Base-by-base conservation (phyloP, 2,113 vertebrate species). In the Corythaeola cristata region DNA sequence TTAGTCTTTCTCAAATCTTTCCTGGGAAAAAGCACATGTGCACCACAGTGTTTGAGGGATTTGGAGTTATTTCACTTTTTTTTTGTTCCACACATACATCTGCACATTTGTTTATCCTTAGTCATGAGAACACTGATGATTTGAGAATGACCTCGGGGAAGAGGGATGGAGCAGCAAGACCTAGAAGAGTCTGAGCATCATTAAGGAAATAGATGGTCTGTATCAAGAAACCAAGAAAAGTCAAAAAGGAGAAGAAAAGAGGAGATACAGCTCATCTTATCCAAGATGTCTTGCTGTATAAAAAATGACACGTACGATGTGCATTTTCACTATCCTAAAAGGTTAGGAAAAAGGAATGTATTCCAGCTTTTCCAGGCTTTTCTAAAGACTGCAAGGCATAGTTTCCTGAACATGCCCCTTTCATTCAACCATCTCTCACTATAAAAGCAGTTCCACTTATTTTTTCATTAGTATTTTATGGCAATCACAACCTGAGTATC, bases 81-180 rank as follows among this genome's bases (percentile, higher is more conserved):
- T 86, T 94, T 50, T 75, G 35, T 69, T 18, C 69, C 80, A 20
- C 22, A 74, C 37, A 49, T 11, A 11, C 49, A 86, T 68, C 56
- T 85, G 69, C 80, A 75, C 58, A 56, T 89, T 96, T 89, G 60
- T 94, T 95, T 93, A 86, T 64, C 66, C 69, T 93, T 75, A 92
- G 86, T 87, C 90, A 78, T 68, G 77, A 89, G 77, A 93, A 91
- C 56, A 85, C 3, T 45, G 92, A 82, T 76, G 89, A 96, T n/a
- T 72, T 87, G 53, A 81, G 35, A 84, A 93, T 62, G 53, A 69
- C 83, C 83, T 85, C 26, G 0, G 69, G 77, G 53, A 94, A 93
- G 53, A 92, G 0, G 6, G 27, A 68, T 49, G 44, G 20, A 91
- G 64, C 62, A 81, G 45, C 58, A 82, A 68, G 33, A 78, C n/a